phyloP scores from a whole-genome alignment of 2,888 invertebrate species.

The Nebria brevicollis region DNA sequence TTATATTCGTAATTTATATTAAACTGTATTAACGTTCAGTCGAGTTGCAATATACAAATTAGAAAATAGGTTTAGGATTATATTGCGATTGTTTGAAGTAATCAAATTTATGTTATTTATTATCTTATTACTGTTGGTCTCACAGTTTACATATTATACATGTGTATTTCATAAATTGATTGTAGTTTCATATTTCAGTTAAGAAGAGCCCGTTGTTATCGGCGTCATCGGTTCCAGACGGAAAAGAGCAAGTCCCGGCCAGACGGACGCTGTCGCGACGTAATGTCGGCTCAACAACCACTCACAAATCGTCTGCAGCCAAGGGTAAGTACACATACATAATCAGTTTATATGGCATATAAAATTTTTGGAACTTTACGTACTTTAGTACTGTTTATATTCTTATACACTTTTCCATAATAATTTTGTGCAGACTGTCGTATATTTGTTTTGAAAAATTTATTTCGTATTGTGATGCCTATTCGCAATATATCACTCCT shows the following conservation, averaged over 20 bases:
- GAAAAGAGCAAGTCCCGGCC: conserved; percentile 16
- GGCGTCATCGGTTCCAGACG: conserved; percentile 14
- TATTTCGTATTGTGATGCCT: too few species aligned
- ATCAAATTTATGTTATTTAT: background rate
- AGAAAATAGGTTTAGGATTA: too few species aligned
- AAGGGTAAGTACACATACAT: conserved; percentile 35
- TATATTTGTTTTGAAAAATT: too few species aligned
- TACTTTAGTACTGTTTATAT: background rate
- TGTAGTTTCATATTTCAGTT: conserved; percentile 29
- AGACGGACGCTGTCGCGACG: conserved; percentile 38
- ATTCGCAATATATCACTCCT: too few species aligned
- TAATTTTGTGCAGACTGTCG: too few species aligned
- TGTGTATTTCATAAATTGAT: background rate
- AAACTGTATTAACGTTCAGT: background rate
- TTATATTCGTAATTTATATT: background rate
- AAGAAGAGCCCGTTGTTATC: conserved; percentile 31
- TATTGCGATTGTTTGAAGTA: too few species aligned
- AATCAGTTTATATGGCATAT: background rate
- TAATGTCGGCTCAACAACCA: conserved; percentile 21
- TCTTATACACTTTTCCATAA: background rate
- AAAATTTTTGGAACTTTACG: background rate
- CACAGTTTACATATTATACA: background rate
- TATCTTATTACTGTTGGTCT: background rate
- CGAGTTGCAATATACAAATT: too few species aligned
- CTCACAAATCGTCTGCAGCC: conserved; percentile 21